Conservation (phyloP, 2,888 invertebrate genomes). For the Bruchidius siliquastri region DNA sequence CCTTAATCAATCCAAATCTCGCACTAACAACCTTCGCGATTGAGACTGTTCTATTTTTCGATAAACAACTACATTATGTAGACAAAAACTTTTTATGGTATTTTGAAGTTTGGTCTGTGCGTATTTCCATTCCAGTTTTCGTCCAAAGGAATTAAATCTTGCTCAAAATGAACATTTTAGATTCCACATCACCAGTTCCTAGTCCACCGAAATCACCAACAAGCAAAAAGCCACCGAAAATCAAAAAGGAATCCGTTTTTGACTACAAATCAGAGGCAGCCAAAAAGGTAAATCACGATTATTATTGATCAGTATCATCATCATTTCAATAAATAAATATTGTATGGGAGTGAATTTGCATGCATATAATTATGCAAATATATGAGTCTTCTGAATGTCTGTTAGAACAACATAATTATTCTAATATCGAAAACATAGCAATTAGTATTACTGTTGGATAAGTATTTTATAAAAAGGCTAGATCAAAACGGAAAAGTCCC, state of each 20-base stretch:
- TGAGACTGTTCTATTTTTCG: too few species aligned
- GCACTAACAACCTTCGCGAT: too few species aligned
- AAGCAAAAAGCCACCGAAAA: conserved; percentile 22
- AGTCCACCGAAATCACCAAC: conserved; percentile 31
- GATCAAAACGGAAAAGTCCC: too few species aligned
- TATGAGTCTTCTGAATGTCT: not conserved
- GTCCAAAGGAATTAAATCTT: too few species aligned
- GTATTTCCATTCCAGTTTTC: too few species aligned
- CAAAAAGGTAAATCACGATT: conserved; percentile 56
- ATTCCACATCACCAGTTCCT: conserved; percentile 23
- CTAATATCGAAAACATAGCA: too few species aligned
- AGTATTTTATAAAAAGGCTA: too few species aligned
- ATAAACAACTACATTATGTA: too few species aligned
- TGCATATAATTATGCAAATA: not conserved
- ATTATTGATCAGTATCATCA: not conserved
- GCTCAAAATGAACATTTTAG: conserved; percentile 14
- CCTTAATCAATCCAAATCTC: too few species aligned
- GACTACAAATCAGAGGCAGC: conserved; percentile 42
- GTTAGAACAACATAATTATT: not conserved
- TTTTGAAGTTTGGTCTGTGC: too few species aligned
- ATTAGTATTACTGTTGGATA: too few species aligned
- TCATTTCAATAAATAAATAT: not conserved
- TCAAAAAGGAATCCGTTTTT: conserved; percentile 29
- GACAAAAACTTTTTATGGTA: too few species aligned
- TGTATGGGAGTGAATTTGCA: not conserved